These are phyloP conservation scores for Drosophila sucinea DNA, from an alignment of 1,140 invertebrate species.

Conservation along the genomic window DNA sequence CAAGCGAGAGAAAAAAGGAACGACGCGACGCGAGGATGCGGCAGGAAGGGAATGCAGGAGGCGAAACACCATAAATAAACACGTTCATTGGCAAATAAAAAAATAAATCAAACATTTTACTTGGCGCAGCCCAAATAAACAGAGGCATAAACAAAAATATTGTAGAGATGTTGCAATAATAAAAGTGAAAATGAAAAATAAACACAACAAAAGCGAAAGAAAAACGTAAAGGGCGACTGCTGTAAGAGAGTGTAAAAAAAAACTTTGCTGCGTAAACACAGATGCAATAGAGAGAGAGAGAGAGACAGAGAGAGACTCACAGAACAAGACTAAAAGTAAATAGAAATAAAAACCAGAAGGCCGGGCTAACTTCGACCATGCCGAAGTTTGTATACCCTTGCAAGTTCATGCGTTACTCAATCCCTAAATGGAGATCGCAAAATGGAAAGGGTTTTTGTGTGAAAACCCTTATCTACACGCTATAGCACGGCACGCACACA, in stretches of 20 bases:
- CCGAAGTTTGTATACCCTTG: no score
- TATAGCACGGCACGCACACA: no score
- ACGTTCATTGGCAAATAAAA: slow-evolving; percentile 67
- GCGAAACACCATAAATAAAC: slow-evolving; percentile 60
- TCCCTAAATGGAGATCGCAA: no score
- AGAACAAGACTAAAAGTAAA: slow-evolving; percentile 67
- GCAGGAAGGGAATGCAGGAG: slow-evolving; percentile 5
- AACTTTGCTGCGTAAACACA: slow-evolving; percentile 42
- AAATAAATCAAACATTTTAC: slow-evolving; percentile 74
- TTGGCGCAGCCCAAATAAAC: slow-evolving; percentile 54
- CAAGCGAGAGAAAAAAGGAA: slow-evolving; percentile 1
- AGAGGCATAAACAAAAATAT: slow-evolving; percentile 58
- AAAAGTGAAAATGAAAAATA: slow-evolving; percentile 78
- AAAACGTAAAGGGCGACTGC: neutral
- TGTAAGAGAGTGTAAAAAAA: slow-evolving; percentile 46
- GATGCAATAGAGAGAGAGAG: slow-evolving; percentile 47
- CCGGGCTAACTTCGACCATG: no score
- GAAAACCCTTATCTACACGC: no score
- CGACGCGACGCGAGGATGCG: slow-evolving; percentile 14
- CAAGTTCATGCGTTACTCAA: no score
- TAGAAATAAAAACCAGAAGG: slow-evolving; percentile 82
- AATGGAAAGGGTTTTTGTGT: no score
- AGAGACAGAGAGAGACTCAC: slow-evolving; percentile 27
- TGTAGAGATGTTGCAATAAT: slow-evolving; percentile 69
- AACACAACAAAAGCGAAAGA: slow-evolving; percentile 51